phyloP scores from a whole-genome alignment of 2,888 invertebrate species.

The Autographa gamma region DNA sequence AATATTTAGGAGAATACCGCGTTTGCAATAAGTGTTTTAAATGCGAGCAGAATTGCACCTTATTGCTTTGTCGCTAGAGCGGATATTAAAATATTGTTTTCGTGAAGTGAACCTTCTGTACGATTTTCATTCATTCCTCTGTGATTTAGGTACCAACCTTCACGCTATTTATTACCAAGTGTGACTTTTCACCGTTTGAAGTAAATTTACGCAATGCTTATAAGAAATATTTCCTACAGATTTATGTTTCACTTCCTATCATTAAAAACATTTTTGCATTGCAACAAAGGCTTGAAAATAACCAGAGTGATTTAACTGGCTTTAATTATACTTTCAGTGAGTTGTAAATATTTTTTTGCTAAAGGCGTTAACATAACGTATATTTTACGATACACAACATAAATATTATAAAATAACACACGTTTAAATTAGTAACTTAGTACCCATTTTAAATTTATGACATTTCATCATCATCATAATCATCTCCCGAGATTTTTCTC shows the following conservation, averaged over 20 bases:
- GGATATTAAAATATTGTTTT: too few species aligned
- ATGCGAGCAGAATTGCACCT: too few species aligned
- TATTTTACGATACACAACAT: too few species aligned
- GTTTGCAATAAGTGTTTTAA: too few species aligned
- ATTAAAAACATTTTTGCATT: neutral
- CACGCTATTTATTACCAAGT: slow-evolving; percentile 48
- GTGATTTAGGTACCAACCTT: slow-evolving; percentile 47
- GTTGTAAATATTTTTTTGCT: neutral
- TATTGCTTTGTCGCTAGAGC: too few species aligned
- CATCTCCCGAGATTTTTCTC: too few species aligned
- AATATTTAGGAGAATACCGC: too few species aligned
- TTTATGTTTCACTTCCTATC: neutral
- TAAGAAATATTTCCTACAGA: slow-evolving; percentile 21
- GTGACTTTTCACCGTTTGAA: slow-evolving; percentile 33
- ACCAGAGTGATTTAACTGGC: neutral
- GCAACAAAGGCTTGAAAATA: slow-evolving; percentile 6
- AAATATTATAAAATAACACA: too few species aligned
- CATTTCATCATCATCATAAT: too few species aligned
- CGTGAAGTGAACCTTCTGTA: too few species aligned
- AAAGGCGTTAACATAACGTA: neutral
- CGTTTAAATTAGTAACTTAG: too few species aligned
- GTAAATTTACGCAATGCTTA: slow-evolving; percentile 28
- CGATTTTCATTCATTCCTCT: neutral
- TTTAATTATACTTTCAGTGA: neutral
- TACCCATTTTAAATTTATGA: too few species aligned